phyloP scores from a whole-genome alignment of 2,797 vertebrate species.

The Spheniscus humboldti region DNA sequence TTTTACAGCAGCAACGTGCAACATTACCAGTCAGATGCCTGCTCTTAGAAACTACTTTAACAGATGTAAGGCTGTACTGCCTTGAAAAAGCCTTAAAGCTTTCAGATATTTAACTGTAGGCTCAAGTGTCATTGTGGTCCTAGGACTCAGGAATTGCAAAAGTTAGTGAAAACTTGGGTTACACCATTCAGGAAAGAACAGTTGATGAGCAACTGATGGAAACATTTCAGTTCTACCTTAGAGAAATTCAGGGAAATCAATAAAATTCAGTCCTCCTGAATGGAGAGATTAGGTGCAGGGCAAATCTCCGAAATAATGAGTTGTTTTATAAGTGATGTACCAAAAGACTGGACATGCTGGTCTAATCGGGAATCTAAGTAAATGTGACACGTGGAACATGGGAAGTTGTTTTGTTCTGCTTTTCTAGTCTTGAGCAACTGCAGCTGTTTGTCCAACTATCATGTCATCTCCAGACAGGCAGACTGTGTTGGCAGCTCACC shows the following conservation, averaged over 20 bases:
- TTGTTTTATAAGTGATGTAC: background rate
- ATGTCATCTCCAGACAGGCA: background rate
- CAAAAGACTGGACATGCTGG: background rate
- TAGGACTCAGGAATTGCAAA: background rate
- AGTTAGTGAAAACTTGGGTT: background rate
- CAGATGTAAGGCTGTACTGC: background rate
- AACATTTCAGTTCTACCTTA: background rate
- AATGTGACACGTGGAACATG: rapidly evolving
- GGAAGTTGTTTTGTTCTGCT: background rate
- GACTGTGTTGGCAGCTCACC: background rate
- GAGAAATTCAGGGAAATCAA: background rate
- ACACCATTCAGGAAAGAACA: background rate
- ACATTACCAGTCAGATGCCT: rapidly evolving
- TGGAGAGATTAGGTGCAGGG: background rate
- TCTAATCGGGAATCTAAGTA: background rate
- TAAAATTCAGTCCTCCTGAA: background rate
- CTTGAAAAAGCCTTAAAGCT: background rate
- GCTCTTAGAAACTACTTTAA: background rate
- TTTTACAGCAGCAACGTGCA: background rate
- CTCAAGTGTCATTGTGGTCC: background rate
- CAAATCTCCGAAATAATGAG: background rate
- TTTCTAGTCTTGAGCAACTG: background rate
- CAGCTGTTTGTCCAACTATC: background rate
- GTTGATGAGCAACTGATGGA: background rate
- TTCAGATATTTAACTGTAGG: background rate